A percentile compares a stretch with the other conserved stretches of the same genome.
phyloP scores from a whole-genome alignment of 2,113 vertebrate species.

The Oreochromis spilurus region DNA sequence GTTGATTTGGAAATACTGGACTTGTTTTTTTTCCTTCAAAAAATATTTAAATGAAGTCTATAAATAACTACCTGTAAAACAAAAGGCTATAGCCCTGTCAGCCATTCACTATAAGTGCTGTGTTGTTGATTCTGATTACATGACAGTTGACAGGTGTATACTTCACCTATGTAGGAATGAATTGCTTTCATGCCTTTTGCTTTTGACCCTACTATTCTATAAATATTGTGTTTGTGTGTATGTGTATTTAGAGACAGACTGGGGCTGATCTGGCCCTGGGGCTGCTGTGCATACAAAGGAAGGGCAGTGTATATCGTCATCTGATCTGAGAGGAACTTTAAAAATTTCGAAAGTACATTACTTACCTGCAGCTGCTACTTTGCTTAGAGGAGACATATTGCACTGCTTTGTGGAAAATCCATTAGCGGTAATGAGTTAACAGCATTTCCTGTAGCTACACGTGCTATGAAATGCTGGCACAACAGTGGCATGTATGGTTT shows the following conservation, averaged over 20 bases:
- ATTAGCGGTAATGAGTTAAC: constrained; percentile 44
- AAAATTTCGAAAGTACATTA: background rate
- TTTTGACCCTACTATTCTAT: constrained; percentile 61
- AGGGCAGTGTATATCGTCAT: constrained; percentile 20
- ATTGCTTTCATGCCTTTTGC: constrained; percentile 45
- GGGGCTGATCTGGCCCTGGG: constrained; percentile 31
- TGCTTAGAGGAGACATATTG: background rate
- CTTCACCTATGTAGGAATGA: constrained; percentile 57
- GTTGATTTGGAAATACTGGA: constrained; percentile 31
- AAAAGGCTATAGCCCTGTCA: constrained; percentile 65
- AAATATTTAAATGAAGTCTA: constrained; percentile 45
- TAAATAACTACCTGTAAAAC: constrained; percentile 47
- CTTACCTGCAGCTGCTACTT: constrained; percentile 10
- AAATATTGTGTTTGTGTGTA: constrained; percentile 58
- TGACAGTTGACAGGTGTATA: constrained; percentile 62
- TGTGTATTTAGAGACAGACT: constrained; percentile 25
- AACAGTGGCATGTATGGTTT: constrained; percentile 1
- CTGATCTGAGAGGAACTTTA: background rate
- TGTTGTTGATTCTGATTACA: constrained; percentile 55
- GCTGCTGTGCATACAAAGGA: constrained; percentile 22
- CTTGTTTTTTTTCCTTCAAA: background rate
- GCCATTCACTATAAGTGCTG: constrained; percentile 26
- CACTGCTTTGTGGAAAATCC: constrained; percentile 31
- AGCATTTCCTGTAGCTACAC: constrained; percentile 27
- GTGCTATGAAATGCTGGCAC: background rate